A percentile compares a stretch with the other conserved stretches of the same genome.
Conservation (phyloP, 2,888 invertebrate genomes). For the Ectemnius continuus region DNA sequence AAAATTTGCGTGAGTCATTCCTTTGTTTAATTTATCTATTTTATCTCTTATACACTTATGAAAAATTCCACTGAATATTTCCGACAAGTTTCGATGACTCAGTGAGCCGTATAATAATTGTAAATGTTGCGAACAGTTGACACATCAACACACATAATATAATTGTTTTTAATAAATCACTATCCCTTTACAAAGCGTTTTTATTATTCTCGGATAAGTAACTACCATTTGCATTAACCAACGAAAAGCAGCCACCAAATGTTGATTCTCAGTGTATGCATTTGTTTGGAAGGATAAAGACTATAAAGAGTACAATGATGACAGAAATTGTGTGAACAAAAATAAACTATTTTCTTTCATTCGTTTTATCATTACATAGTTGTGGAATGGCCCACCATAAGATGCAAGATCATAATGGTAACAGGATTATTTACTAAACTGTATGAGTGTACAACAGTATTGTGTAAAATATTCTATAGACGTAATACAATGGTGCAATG, state of each 20-base stretch:
- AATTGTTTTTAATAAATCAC: slow-evolving; percentile 53
- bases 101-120: slow-evolving; percentile 8
- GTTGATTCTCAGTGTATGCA: background rate
- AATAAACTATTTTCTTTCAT: slow-evolving; percentile 16
- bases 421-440: background rate
- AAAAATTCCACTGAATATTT: slow-evolving; percentile 25
- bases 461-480: slow-evolving; percentile 15
- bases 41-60: slow-evolving; percentile 7
- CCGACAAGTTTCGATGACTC: slow-evolving; percentile 15
- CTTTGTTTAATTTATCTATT: slow-evolving; percentile 17
- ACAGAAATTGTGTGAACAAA: slow-evolving; percentile 11
- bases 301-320: slow-evolving; percentile 2
- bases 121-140: slow-evolving; percentile 27
- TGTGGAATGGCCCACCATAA: slow-evolving; percentile 9
- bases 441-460: slow-evolving; percentile 3
- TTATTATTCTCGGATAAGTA: slow-evolving; percentile 18
- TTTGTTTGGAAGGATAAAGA: slow-evolving; percentile 12
- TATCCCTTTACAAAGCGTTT: slow-evolving; percentile 27
- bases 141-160: slow-evolving; percentile 27
- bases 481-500: slow-evolving; percentile 13
- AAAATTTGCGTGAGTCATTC: slow-evolving; percentile 18
- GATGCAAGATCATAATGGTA: slow-evolving; percentile 4
- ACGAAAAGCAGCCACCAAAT: slow-evolving; percentile 3
- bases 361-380: slow-evolving; percentile 5
- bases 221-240: slow-evolving; percentile 3